Evolutionary conservation across 2,797 vertebrate genomes (phyloP).

Genomic region (Takifugu rubripes): DNA sequence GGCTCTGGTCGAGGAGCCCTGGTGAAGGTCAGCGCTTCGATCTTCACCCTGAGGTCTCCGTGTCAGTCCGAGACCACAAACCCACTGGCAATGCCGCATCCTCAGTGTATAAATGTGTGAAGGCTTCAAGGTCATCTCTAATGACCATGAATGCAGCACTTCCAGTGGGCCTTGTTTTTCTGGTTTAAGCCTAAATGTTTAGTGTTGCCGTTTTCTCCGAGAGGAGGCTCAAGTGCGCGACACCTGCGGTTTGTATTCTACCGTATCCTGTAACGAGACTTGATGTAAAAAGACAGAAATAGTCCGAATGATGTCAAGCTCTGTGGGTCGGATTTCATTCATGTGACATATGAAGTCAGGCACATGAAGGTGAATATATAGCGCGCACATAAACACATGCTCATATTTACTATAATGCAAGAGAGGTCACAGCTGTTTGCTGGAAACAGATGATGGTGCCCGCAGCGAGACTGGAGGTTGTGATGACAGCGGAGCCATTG

Average conservation of each 20-base stretch:
- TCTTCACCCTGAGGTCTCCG: too few species aligned
- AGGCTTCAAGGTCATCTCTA: too few species aligned
- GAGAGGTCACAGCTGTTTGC: conserved; percentile 1
- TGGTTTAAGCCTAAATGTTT: too few species aligned
- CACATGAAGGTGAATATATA: conserved; percentile 12
- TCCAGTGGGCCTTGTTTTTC: too few species aligned
- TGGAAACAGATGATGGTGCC: background rate
- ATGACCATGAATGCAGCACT: too few species aligned
- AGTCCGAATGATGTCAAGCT: conserved; percentile 35
- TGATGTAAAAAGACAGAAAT: conserved; percentile 40
- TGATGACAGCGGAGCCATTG: background rate
- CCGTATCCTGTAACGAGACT: conserved; percentile 22
- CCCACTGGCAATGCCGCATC: too few species aligned
- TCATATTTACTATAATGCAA: conserved; percentile 9
- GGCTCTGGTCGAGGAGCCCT: too few species aligned
- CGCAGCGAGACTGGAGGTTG: background rate
- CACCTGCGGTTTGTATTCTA: conserved; percentile 22
- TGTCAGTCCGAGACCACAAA: too few species aligned
- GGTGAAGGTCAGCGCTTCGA: too few species aligned
- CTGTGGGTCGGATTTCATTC: conserved; percentile 47
- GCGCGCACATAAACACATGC: conserved; percentile 21
- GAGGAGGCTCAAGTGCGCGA: conserved; percentile 2
- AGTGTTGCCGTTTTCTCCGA: conserved; percentile 5
- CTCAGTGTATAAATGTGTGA: too few species aligned
- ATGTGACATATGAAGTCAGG: conserved; percentile 16